These are phyloP conservation scores for Dipodomys spectabilis DNA, from an alignment of 2,113 vertebrate species.

Conservation along the genomic window DNA sequence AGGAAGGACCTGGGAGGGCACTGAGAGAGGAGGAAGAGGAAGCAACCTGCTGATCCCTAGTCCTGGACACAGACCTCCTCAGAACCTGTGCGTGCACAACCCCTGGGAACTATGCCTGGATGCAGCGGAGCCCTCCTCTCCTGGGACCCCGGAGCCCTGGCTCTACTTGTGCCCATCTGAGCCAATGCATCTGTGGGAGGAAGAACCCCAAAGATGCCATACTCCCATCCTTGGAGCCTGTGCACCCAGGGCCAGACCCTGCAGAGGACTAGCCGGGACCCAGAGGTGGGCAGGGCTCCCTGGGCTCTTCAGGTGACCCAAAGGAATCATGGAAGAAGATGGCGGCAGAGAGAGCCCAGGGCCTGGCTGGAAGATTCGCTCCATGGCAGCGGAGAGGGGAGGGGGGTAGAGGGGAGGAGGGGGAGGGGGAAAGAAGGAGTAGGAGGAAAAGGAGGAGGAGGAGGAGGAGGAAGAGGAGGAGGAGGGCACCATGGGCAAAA, in stretches of 20 bases:
- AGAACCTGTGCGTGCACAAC: neutral
- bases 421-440: too few relatives aligned
- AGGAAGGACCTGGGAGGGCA: rapidly evolving
- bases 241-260: rapidly evolving
- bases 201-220: rapidly evolving
- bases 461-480: too few relatives aligned
- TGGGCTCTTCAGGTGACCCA: neutral
- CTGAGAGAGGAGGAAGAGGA: neutral
- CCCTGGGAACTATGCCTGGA: rapidly evolving
- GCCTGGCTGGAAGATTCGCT: neutral
- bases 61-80: neutral
- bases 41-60: rapidly evolving
- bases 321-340: neutral
- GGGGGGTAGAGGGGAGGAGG: neutral
- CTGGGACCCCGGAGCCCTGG: too few relatives aligned
- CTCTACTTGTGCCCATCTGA: neutral
- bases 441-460: too few relatives aligned
- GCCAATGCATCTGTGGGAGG: neutral
- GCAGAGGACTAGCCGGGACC: neutral
- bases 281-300: neutral
- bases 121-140: rapidly evolving
- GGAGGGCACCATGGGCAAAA: too few relatives aligned
- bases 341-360: neutral
- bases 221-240: neutral
- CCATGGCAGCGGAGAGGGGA: neutral